A percentile compares a stretch with the other conserved stretches of the same genome.
Conservation (phyloP, 2,113 vertebrate genomes). For the Chrysemys picta region DNA sequence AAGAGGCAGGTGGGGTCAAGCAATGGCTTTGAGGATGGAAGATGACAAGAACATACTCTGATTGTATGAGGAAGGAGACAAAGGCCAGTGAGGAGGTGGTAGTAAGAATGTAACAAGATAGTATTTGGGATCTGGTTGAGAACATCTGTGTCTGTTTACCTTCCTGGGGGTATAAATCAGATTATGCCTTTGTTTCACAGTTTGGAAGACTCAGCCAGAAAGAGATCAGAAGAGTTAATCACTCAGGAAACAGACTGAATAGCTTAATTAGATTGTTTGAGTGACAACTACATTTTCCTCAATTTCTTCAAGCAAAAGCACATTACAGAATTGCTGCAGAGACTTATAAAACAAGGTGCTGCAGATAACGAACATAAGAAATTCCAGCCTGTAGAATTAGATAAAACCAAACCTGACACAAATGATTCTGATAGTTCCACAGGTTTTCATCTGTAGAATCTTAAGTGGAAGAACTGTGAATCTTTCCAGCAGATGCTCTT, state of each 20-base stretch:
- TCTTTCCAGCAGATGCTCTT: rapidly evolving
- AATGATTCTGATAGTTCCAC: not conserved
- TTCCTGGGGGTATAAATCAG: rapidly evolving
- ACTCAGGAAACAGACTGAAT: not conserved
- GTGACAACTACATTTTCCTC: not conserved
- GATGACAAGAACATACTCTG: rapidly evolving
- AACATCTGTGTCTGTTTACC: too few relatives aligned
- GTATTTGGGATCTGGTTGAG: too few relatives aligned
- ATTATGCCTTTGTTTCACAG: not conserved
- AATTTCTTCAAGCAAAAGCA: not conserved
- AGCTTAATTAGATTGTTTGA: not conserved
- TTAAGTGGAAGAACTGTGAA: not conserved
- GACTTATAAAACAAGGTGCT: not conserved
- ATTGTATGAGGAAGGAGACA: not conserved
- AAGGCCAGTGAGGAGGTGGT: not conserved
- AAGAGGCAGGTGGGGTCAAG: not conserved
- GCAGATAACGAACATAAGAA: not conserved
- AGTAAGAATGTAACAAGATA: not conserved
- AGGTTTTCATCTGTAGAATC: not conserved
- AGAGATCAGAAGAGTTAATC: not conserved
- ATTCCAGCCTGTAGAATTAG: not conserved
- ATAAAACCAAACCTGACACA: not conserved
- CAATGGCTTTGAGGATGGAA: not conserved
- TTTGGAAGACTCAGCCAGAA: not conserved
- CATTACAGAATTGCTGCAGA: not conserved